Percentiles rank a stretch among this genome's conserved stretches.
phyloP scores from a whole-genome alignment of 1,140 invertebrate species.

The Ladona fulva region DNA sequence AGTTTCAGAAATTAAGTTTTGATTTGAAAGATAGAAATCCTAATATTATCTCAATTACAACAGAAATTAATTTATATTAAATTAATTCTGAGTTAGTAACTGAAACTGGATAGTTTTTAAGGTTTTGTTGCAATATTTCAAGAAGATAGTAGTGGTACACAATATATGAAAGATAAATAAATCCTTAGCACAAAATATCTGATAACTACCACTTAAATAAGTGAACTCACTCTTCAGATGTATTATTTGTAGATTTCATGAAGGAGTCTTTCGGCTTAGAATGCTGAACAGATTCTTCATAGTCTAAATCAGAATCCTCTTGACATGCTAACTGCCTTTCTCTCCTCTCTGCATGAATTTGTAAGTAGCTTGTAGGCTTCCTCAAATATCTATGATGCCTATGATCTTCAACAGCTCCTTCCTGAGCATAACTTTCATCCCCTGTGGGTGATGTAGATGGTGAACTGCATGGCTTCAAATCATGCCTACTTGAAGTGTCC shows the following conservation, averaged over 20 bases:
- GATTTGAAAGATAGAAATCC: no score
- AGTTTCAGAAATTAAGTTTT: no score
- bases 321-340: not conserved
- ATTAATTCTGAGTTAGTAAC: no score
- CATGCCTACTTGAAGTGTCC: not conserved
- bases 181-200: no score
- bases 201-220: no score
- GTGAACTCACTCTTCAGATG: not conserved
- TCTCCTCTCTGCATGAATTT: not conserved
- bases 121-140: no score
- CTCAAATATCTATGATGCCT: not conserved
- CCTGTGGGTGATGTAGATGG: not conserved
- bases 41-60: no score
- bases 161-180: no score
- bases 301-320: not conserved
- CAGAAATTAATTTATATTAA: no score
- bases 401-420: not conserved
- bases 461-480: not conserved
- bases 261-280: not conserved
- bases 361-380: not conserved
- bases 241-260: not conserved
- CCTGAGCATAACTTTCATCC: not conserved
- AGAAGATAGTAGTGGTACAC: no score
- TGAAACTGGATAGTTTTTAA: no score
- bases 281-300: not conserved